Evolutionary conservation across 2,888 invertebrate species (phyloP).

Genomic region (Cyclophora punctaria): DNA sequence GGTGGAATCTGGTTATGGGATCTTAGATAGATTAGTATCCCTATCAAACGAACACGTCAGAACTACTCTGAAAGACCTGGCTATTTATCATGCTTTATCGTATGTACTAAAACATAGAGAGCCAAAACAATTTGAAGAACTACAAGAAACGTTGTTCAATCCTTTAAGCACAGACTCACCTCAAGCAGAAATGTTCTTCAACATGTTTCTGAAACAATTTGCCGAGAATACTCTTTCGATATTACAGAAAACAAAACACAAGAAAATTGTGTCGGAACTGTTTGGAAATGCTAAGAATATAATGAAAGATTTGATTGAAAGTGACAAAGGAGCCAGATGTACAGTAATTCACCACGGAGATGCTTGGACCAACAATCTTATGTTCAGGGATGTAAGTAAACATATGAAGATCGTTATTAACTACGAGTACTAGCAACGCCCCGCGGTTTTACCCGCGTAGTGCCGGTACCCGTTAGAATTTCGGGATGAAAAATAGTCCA

Average conservation of each 20-base stretch:
- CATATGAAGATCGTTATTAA: too few species aligned
- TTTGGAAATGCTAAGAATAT: slow-evolving; percentile 1
- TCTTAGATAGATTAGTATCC: slow-evolving; percentile 27
- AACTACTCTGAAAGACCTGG: slow-evolving; percentile 28
- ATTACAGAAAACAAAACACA: slow-evolving; percentile 14
- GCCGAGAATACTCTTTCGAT: slow-evolving; percentile 6
- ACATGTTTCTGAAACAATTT: slow-evolving; percentile 5
- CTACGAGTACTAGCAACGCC: too few species aligned
- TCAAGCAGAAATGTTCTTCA: background rate
- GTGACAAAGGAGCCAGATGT: slow-evolving; percentile 19
- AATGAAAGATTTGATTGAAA: slow-evolving; percentile 12
- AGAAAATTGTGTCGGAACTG: slow-evolving; percentile 9
- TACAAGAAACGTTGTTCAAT: slow-evolving; percentile 14
- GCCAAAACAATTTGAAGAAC: slow-evolving; percentile 16
- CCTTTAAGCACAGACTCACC: slow-evolving; percentile 7
- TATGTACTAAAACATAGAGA: slow-evolving; percentile 29
- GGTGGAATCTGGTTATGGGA: slow-evolving; percentile 18
- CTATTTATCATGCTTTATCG: slow-evolving; percentile 29
- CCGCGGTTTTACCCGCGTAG: too few species aligned
- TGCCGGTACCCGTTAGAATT: too few species aligned
- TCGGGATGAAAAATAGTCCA: too few species aligned
- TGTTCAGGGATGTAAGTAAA: slow-evolving; percentile 26
- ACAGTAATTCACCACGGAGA: slow-evolving; percentile 34
- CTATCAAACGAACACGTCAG: slow-evolving; percentile 23
- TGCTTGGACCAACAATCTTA: slow-evolving; percentile 37